Evolutionary conservation across 2,888 invertebrate species (phyloP).

Genomic region (Arctia plantaginis): DNA sequence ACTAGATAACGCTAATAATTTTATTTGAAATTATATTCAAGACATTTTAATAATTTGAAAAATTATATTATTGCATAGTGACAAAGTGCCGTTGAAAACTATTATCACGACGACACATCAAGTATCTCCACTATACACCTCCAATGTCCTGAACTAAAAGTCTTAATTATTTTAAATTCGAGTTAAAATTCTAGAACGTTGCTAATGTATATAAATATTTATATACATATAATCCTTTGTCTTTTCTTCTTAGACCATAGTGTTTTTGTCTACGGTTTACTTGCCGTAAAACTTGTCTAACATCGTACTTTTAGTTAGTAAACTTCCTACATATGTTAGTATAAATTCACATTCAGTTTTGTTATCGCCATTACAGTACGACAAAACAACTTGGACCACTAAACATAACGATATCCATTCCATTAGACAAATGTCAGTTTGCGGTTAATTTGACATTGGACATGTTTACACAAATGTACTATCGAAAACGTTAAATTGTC

Average conservation of each 20-base stretch:
- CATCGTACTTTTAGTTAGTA: neutral
- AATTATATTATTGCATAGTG: too few relatives aligned
- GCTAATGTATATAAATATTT: neutral
- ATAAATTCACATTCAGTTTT: conserved; percentile 32
- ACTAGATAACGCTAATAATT: too few relatives aligned
- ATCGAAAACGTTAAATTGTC: conserved; percentile 22
- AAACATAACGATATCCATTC: conserved; percentile 57
- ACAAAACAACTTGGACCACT: conserved; percentile 52
- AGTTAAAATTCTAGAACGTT: neutral
- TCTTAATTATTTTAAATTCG: too few relatives aligned
- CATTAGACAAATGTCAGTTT: conserved; percentile 55
- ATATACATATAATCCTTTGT: neutral
- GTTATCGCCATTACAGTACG: conserved; percentile 33
- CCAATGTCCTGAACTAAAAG: too few relatives aligned
- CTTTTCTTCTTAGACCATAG: neutral
- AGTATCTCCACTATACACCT: too few relatives aligned
- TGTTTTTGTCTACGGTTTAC: neutral
- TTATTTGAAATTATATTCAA: too few relatives aligned
- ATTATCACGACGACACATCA: too few relatives aligned
- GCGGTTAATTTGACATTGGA: conserved; percentile 48
- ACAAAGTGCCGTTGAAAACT: too few relatives aligned
- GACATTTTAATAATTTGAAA: too few relatives aligned
- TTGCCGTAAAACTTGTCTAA: neutral
- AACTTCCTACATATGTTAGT: neutral
- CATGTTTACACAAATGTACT: conserved; percentile 36